Conservation (phyloP, 1,140 invertebrate genomes). For the Himalopsyche phryganea region DNA sequence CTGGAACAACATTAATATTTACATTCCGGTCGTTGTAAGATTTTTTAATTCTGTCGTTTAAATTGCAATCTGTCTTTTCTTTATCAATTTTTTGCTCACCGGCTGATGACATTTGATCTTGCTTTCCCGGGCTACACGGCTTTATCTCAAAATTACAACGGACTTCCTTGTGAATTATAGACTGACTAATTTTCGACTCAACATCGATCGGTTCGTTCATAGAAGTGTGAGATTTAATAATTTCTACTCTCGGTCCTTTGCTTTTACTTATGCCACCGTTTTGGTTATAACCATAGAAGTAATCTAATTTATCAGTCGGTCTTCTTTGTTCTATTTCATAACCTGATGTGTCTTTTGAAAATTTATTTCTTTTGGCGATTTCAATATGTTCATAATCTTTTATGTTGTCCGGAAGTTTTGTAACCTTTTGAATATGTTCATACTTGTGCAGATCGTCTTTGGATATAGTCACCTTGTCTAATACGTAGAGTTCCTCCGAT, state of each 20-base stretch:
- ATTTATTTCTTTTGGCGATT: slow-evolving; percentile 5
- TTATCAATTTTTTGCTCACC: not conserved
- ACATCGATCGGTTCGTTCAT: slow-evolving; percentile 42
- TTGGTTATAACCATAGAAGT: too few relatives aligned
- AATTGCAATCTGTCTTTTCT: too few relatives aligned
- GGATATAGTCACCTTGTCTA: slow-evolving; percentile 48
- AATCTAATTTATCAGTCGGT: not conserved
- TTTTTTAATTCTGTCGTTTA: too few relatives aligned
- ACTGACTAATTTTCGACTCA: slow-evolving; percentile 53
- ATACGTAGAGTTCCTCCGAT: slow-evolving; percentile 48
- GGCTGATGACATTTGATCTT: not conserved
- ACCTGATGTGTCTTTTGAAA: slow-evolving; percentile 6
- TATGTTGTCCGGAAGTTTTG: slow-evolving; percentile 51
- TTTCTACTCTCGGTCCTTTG: not conserved
- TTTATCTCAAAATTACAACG: slow-evolving; percentile 54
- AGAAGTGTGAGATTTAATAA: slow-evolving; percentile 24
- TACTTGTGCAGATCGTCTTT: slow-evolving; percentile 49
- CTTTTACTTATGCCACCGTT: too few relatives aligned
- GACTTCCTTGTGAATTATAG: slow-evolving; percentile 53
- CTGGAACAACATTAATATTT: too few relatives aligned
- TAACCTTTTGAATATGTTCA: slow-evolving; percentile 52
- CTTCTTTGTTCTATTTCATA: not conserved
- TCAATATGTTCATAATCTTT: slow-evolving; percentile 22
- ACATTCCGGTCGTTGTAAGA: too few relatives aligned
- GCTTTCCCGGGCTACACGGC: slow-evolving; percentile 45